phyloP scores from a whole-genome alignment of 2,888 invertebrate species.

The Tyria jacobaeae region DNA sequence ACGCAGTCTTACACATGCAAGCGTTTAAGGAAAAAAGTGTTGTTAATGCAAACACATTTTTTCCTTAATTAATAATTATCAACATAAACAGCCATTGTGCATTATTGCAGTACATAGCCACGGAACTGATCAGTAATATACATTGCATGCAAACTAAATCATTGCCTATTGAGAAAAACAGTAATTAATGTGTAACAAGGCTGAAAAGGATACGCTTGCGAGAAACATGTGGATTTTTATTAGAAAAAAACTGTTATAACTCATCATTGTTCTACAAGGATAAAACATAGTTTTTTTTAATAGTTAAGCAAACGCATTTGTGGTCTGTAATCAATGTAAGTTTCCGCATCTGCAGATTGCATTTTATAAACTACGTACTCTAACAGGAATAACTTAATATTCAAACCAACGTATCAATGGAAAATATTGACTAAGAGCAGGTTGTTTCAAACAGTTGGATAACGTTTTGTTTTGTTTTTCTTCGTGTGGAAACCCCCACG shows the following conservation, averaged over 20 bases:
- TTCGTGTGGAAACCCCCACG: too few species aligned
- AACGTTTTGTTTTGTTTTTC: too few species aligned
- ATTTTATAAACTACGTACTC: not conserved
- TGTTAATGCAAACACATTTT: not conserved
- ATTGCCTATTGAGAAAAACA: slow-evolving; percentile 38
- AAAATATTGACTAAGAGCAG: not conserved
- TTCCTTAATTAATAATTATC: slow-evolving; percentile 16
- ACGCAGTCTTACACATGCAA: not conserved
- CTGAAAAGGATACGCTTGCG: slow-evolving; percentile 67
- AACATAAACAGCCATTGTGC: slow-evolving; percentile 29
- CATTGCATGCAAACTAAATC: slow-evolving; percentile 47
- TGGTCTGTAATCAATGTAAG: slow-evolving; percentile 43
- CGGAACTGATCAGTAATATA: slow-evolving; percentile 46
- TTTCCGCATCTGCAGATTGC: slow-evolving; percentile 67
- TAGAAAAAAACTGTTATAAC: slow-evolving; percentile 73
- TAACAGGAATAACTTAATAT: not conserved
- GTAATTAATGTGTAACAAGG: slow-evolving; percentile 50
- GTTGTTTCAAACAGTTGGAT: too few species aligned
- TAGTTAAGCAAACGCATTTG: slow-evolving; percentile 68
- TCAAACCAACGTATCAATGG: not conserved
- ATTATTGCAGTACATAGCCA: slow-evolving; percentile 43
- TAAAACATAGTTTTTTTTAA: slow-evolving; percentile 74
- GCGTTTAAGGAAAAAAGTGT: not conserved
- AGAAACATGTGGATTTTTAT: slow-evolving; percentile 73
- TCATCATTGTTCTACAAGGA: slow-evolving; percentile 80